These are phyloP conservation scores for Aythya baeri DNA, from an alignment of 2,113 vertebrate species.

Conservation along the genomic window DNA sequence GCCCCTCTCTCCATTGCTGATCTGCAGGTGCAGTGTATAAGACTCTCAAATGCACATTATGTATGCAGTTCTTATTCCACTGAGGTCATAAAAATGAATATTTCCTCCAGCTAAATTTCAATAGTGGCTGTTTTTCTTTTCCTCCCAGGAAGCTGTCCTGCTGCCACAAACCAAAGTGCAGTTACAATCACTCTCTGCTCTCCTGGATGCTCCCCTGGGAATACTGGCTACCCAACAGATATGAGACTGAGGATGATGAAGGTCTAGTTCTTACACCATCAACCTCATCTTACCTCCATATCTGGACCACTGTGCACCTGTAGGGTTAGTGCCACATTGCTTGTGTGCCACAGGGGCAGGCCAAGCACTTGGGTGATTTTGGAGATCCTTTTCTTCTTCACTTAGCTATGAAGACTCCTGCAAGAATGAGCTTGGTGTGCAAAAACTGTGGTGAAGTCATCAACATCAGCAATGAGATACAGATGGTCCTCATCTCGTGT, in stretches of 20 bases:
- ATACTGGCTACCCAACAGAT: neutral
- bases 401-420: fast-evolving
- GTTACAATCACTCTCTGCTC: neutral
- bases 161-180: neutral
- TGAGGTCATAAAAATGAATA: neutral
- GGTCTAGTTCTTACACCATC: neutral
- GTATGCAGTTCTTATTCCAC: neutral
- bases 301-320: neutral
- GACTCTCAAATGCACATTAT: neutral
- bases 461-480: neutral
- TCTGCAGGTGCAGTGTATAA: neutral
- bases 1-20: neutral
- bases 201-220: neutral
- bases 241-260: neutral
- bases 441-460: fast-evolving
- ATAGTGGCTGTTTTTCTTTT: neutral
- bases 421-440: neutral
- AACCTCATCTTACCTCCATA: fast-evolving
- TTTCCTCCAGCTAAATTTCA: neutral
- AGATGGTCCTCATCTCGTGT: fast-evolving
- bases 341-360: neutral
- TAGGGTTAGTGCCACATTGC: fast-evolving
- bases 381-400: neutral
- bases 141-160: neutral
- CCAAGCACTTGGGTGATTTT: fast-evolving